Base-by-base conservation (phyloP, 2,888 invertebrate species). In the Pterobdella sp. region DNA sequence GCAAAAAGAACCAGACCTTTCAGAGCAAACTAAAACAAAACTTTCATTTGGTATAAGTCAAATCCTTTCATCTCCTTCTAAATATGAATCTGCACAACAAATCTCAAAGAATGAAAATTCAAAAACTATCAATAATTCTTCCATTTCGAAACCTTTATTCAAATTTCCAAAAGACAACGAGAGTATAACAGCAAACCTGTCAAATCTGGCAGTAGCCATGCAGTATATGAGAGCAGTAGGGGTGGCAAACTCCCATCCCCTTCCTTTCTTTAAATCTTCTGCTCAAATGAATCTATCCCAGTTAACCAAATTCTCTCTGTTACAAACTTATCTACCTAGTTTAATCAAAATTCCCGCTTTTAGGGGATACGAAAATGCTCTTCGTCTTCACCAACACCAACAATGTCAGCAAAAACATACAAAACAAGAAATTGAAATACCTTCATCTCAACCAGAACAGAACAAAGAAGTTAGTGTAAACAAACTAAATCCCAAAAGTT, bases 41-140 rank as follows among this genome's bases (percentile, higher is more conserved):
- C 68, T 73, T 4, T 73, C 73, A 18, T 73, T 73, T 60, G 73
- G 73, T 29, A 73, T 73, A 56, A 68, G 60, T 35, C 60, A 49
- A 26, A 73, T 73, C 37, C 73, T 73, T 14, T 68, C 73, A 26
- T 42, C 42, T 67, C 35, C 66, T 31, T 36, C 63, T 18, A 63
- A 36, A 14, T n/a, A n/a, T n/a, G n/a, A n/a, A n/a, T n/a, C 36
- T 29, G 60, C 22, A 34, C 29, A 3, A 7, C 18, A 26, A 14
- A n/a, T 26, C 36, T 68, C 42, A n/a, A 31, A 29, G 31, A 69
- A 42, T 18, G 42, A 42, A 29, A 1, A 29, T 26, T 35, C 10
- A 10, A n/a, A 31, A 22, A 29, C 52, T 26, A 56, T 7, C 31
- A n/a, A 18, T 26, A 52, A 52, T n/a, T 63, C 63, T 63, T n/a